Evolutionary conservation across 2,797 vertebrate species (phyloP).

Genomic region (Parauchenoglanis punctatus): DNA sequence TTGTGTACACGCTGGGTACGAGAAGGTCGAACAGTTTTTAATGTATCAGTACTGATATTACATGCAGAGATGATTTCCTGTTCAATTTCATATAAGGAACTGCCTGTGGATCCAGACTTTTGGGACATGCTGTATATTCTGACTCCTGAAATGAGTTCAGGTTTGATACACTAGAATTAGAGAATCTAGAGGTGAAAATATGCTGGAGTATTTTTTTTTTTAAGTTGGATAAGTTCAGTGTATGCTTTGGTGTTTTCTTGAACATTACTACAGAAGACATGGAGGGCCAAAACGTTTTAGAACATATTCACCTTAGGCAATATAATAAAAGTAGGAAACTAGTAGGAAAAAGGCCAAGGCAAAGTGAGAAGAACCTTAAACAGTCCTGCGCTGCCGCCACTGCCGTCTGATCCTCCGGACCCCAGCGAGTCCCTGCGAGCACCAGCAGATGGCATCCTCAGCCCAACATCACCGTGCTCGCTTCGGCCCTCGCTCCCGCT

Average conservation of each 20-base stretch:
- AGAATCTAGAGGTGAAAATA: neutral
- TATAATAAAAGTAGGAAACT: too few relatives aligned
- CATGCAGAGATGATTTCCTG: too few relatives aligned
- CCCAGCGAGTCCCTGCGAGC: conserved; percentile 69
- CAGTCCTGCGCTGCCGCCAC: conserved; percentile 70
- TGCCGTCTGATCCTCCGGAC: conserved; percentile 73
- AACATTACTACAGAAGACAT: neutral
- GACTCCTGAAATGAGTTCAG: neutral
- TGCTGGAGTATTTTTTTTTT: neutral
- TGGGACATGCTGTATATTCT: neutral
- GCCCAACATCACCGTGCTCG: conserved; percentile 65
- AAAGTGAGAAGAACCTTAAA: conserved; percentile 74
- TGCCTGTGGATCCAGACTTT: too few relatives aligned
- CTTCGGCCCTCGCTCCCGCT: conserved; percentile 70
- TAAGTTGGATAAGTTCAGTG: neutral
- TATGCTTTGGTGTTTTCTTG: neutral
- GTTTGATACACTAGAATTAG: neutral
- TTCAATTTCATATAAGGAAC: too few relatives aligned
- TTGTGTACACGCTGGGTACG: too few relatives aligned
- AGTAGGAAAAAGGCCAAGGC: neutral
- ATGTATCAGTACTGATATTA: too few relatives aligned
- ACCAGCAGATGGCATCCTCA: conserved; percentile 61
- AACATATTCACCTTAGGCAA: neutral
- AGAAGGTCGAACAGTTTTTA: too few relatives aligned
- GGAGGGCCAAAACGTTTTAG: neutral